These are phyloP conservation scores for Clangula hyemalis DNA, from an alignment of 2,797 vertebrate genomes.

Conservation along the genomic window DNA sequence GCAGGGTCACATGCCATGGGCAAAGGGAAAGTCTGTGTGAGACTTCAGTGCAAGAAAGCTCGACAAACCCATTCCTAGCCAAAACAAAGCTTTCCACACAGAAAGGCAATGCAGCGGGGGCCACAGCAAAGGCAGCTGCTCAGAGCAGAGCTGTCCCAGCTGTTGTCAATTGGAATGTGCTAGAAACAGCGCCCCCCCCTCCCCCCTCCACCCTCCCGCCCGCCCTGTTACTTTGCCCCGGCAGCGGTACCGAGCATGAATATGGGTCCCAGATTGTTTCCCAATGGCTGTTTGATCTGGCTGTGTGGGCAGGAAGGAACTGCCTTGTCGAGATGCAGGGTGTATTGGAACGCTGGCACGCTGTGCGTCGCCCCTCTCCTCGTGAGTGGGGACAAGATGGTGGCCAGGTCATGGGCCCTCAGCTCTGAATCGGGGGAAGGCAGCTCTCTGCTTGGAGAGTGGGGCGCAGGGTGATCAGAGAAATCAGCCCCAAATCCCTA, in stretches of 20 bases:
- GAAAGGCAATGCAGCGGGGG: neutral
- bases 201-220: too few species aligned
- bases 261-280: conserved; percentile 50
- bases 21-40: conserved; percentile 33
- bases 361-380: rapidly evolving
- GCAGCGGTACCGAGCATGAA: neutral
- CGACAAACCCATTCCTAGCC: neutral
- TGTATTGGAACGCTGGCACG: rapidly evolving
- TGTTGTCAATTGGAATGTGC: conserved; percentile 54
- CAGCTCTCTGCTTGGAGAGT: neutral
- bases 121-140: neutral
- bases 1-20: conserved; percentile 35
- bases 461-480: rapidly evolving
- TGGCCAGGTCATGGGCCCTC: rapidly evolving
- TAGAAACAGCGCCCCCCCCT: neutral
- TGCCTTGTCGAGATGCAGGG: rapidly evolving
- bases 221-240: rapidly evolving
- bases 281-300: neutral
- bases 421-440: neutral
- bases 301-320: neutral
- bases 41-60: neutral
- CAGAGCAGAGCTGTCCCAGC: neutral
- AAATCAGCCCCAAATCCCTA: neutral
- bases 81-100: conserved; percentile 50
- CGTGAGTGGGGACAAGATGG: rapidly evolving